phyloP scores from a whole-genome alignment of 1,140 invertebrate species.

The Steinernema feltiae region DNA sequence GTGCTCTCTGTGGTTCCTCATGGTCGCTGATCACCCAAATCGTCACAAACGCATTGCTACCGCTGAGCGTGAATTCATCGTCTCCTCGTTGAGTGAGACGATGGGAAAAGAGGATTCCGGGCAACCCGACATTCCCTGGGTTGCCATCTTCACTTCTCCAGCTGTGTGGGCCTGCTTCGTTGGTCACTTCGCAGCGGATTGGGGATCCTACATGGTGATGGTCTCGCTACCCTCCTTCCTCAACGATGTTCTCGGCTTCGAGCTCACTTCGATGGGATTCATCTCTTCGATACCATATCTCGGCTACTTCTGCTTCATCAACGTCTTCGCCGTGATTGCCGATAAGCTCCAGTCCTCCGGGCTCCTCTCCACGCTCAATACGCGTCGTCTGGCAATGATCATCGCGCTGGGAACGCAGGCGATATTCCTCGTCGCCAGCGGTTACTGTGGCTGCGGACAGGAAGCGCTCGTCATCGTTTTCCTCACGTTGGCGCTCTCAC shows the following conservation, averaged over 20 bases:
- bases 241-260: slow-evolving; percentile 70
- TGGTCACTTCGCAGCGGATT: slow-evolving; percentile 82
- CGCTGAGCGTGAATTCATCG: slow-evolving; percentile 72
- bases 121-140: slow-evolving; percentile 67
- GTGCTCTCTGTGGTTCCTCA: slow-evolving; percentile 67
- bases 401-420: slow-evolving; percentile 49
- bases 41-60: slow-evolving; percentile 70
- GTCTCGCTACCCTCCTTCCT: slow-evolving; percentile 89
- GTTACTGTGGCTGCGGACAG: slow-evolving; percentile 50
- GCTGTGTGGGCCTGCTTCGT: slow-evolving; percentile 86
- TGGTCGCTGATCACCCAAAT: slow-evolving; percentile 72
- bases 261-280: slow-evolving; percentile 69
- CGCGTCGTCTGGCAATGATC: slow-evolving; percentile 52
- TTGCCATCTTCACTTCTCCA: slow-evolving; percentile 69
- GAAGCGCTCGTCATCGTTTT: slow-evolving; percentile 52
- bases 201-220: slow-evolving; percentile 86
- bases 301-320: slow-evolving; percentile 61
- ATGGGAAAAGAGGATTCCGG: slow-evolving; percentile 29
- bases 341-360: slow-evolving; percentile 58
- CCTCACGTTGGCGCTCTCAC: slow-evolving; percentile 57
- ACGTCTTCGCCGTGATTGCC: slow-evolving; percentile 61
- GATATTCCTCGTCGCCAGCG: slow-evolving; percentile 49
- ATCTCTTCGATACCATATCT: slow-evolving; percentile 78
- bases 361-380: slow-evolving; percentile 51
- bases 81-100: slow-evolving; percentile 32